These are phyloP conservation scores for Sebastes reedi DNA, from an alignment of 2,797 vertebrate species.

Conservation along the genomic window DNA sequence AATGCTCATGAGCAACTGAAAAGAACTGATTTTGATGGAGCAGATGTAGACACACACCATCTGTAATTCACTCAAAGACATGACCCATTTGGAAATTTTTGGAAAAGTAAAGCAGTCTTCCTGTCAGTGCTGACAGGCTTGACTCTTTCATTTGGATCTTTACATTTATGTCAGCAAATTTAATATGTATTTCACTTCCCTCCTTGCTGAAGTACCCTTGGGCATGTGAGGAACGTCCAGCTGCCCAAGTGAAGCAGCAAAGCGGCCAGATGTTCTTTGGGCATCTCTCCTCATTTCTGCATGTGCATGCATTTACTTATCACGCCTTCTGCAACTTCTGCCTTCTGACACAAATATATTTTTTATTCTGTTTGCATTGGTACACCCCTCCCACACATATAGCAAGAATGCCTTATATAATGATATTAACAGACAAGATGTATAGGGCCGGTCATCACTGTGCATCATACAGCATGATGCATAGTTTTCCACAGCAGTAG, in stretches of 20 bases:
- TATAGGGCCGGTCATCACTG: background rate
- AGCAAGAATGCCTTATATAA: background rate
- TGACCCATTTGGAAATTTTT: background rate
- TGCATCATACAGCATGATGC: background rate
- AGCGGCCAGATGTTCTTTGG: background rate
- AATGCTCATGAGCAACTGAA: background rate
- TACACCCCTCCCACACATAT: background rate
- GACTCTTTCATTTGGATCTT: background rate
- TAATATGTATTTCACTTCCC: background rate
- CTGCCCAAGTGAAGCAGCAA: background rate
- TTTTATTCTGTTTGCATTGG: background rate
- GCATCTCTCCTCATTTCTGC: background rate
- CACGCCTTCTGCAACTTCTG: background rate
- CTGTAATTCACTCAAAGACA: background rate
- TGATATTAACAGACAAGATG: constrained; percentile 2
- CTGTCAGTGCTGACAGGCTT: background rate
- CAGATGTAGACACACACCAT: background rate
- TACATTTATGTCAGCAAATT: background rate
- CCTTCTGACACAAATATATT: background rate
- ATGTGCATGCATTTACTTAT: background rate
- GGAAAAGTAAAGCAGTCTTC: background rate
- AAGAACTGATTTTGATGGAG: background rate
- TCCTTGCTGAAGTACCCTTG: background rate
- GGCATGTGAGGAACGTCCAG: background rate
- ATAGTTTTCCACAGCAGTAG: background rate